These are phyloP conservation scores for Erpornis zantholeuca DNA, from an alignment of 2,113 vertebrate species.

Conservation along the genomic window DNA sequence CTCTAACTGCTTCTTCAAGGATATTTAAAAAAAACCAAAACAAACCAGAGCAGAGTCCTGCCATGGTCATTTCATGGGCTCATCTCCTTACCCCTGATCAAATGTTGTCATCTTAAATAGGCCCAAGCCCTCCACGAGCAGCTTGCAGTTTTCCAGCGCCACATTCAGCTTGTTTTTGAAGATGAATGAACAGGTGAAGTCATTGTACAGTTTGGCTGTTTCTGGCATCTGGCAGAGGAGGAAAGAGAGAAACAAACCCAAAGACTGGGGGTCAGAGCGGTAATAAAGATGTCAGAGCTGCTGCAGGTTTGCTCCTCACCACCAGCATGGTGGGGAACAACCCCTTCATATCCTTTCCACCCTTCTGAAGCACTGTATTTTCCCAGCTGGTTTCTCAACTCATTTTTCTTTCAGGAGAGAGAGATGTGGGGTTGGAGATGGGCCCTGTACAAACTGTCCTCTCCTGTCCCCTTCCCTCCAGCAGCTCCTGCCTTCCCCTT, in stretches of 20 bases:
- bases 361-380: background rate
- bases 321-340: background rate
- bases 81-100: conserved; percentile 59
- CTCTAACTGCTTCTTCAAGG: background rate
- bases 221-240: conserved; percentile 60
- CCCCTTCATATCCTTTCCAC: background rate
- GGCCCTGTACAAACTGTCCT: background rate
- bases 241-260: background rate
- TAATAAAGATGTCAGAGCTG: background rate
- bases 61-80: background rate
- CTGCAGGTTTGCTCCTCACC: background rate
- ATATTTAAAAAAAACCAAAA: background rate
- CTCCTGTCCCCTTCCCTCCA: background rate
- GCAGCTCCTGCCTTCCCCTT: background rate
- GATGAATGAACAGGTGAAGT: conserved; percentile 46
- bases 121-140: conserved; percentile 71
- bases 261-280: background rate
- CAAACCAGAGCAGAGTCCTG: background rate
- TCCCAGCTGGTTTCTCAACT: background rate
- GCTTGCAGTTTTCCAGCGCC: conserved; percentile 53
- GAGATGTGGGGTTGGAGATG: background rate
- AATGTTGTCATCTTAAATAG: conserved; percentile 44
- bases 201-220: conserved; percentile 31
- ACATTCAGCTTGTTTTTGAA: conserved; percentile 68
- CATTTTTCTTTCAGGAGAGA: fast-evolving